Base-by-base conservation (phyloP, 2,113 vertebrate species). In the Notarius quadriscutis region DNA sequence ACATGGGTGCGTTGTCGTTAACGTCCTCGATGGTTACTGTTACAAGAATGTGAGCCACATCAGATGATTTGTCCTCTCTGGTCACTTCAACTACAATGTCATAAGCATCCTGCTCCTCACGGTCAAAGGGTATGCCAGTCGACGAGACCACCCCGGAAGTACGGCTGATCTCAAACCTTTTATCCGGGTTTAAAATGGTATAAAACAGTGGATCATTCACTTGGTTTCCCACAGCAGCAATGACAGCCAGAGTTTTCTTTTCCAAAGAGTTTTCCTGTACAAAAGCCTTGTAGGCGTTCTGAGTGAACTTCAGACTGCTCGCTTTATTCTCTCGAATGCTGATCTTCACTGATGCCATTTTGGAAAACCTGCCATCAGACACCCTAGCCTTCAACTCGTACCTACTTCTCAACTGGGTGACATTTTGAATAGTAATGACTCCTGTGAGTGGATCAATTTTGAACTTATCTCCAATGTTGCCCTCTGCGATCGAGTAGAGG, bases 381-480 rank as follows among this genome's bases (percentile, higher is more conserved):
- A 96, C 97, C 87, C 98, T 93, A 2, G 98, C 88, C 57, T 95
- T 96, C 55, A 99, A 91, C 92, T 99, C 98, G 0, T 99, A 99
- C 30, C 98, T 95, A 93, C 98, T 99, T 91, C 98, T 95, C 84
- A 99, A 91, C 58, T 99, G 97, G 69, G 96, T 97, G 85, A 97
- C 96, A 88, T 98, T 99, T 86, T 97, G 97, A 74, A 99, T 94
- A 10, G 94, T 96, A 90, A 99, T 93, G 10, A 96, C 91, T 9
- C 97, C 98, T 12, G 94, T 96, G 75, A 90, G 92, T 1, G 93
- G 91, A 91, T 97, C 95, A 67, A 99, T 95, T 80, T 91, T 94
- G 90, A 99, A 99, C 93, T 99, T 99, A 87, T 99, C 97, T 53
- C 98, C 98, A 14, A 99, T 99, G 88, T 99, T 99, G 75, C 98